A percentile compares a stretch with the other conserved stretches of the same genome.
phyloP scores from a whole-genome alignment of 92 coral and sea anemone species.

The Meandrina meandrites region DNA sequence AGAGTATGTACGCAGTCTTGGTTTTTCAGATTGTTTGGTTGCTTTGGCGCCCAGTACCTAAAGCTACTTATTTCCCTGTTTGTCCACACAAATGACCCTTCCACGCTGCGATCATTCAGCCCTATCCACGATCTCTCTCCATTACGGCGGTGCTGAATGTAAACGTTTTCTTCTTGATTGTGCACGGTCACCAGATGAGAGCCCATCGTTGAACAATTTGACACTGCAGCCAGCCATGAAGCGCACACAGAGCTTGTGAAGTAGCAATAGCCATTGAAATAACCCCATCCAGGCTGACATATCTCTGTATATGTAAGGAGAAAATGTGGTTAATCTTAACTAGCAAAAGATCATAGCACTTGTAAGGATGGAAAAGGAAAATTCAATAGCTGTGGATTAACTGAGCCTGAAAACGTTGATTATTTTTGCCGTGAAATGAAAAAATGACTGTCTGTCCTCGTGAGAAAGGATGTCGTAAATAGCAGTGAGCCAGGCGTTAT shows the following conservation, averaged over 20 bases:
- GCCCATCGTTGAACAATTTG: constrained; percentile 31
- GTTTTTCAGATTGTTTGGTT: constrained; percentile 49
- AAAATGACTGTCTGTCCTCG: too few relatives aligned
- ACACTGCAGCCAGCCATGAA: constrained; percentile 45
- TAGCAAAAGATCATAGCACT: too few relatives aligned
- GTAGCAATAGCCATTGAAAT: constrained; percentile 49
- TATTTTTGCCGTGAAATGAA: too few relatives aligned
- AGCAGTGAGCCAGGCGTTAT: too few relatives aligned
- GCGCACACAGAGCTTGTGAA: constrained; percentile 35
- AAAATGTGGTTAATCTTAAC: too few relatives aligned
- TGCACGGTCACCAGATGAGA: constrained; percentile 50
- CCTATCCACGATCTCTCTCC: constrained; percentile 65
- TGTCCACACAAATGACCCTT: constrained; percentile 62
- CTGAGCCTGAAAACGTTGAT: too few relatives aligned
- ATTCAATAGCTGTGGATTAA: too few relatives aligned
- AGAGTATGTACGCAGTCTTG: constrained; percentile 72
- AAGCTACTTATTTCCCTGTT: constrained; percentile 45
- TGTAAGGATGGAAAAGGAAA: too few relatives aligned
- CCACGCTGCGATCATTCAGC: constrained; percentile 49
- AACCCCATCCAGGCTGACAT: constrained; percentile 50
- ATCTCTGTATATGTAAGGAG: not conserved
- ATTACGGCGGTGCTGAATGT: constrained; percentile 53
- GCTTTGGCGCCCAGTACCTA: constrained; percentile 57
- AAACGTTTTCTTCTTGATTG: constrained; percentile 58
- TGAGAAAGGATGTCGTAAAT: too few relatives aligned